Evolutionary conservation across 2,113 vertebrate genomes (phyloP).

Genomic region (Chloropsis cyanopogon): DNA sequence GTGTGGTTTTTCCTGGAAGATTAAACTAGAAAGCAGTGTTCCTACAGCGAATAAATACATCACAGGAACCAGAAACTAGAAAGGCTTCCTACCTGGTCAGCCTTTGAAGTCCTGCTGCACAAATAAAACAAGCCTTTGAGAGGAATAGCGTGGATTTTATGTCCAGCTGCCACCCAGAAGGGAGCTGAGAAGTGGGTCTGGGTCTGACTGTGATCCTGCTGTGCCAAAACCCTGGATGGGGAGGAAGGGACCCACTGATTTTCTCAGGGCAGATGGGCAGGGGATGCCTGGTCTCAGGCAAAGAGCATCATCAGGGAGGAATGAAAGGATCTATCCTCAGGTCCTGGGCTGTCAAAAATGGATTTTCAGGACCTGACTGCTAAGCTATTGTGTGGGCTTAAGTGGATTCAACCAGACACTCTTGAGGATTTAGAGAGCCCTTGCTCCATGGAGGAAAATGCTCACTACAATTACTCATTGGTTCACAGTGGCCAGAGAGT

Average conservation of each 20-base stretch:
- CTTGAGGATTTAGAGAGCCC: not conserved
- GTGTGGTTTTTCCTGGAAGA: not conserved
- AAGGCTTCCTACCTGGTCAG: not conserved
- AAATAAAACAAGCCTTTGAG: not conserved
- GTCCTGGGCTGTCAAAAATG: not conserved
- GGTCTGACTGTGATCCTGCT: not conserved
- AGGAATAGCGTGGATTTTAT: not conserved
- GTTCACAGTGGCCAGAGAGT: not conserved
- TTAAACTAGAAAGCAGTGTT: not conserved
- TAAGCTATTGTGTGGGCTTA: not conserved
- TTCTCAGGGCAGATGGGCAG: not conserved
- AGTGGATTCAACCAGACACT: not conserved
- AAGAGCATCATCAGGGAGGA: not conserved
- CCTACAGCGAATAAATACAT: not conserved
- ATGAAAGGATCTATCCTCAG: not conserved
- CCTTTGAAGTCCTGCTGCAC: not conserved
- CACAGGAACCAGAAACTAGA: not conserved
- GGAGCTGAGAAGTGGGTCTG: not conserved
- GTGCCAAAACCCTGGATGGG: not conserved
- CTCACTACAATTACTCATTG: not conserved
- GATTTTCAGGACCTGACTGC: not conserved
- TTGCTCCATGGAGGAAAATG: not conserved
- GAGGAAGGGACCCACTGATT: not conserved
- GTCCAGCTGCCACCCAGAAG: not conserved
- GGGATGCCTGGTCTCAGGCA: not conserved